phyloP scores from a whole-genome alignment of 2,888 invertebrate species.

The Melanophora roralis region DNA sequence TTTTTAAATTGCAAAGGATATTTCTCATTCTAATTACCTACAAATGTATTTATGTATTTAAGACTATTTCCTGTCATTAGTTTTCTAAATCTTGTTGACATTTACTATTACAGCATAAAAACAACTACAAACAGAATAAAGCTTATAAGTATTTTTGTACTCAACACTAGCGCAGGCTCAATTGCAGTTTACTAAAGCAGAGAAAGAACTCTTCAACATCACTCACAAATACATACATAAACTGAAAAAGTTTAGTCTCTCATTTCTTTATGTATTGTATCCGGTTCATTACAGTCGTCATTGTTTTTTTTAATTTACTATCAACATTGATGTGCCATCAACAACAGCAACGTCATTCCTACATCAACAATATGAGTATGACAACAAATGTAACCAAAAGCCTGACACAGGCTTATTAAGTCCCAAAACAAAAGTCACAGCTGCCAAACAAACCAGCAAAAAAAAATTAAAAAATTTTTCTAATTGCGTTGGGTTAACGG shows the following conservation, averaged over 20 bases:
- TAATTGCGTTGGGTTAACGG: background rate
- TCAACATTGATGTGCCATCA: slow-evolving; percentile 33
- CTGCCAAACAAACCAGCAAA: too few relatives aligned
- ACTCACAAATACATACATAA: too few relatives aligned
- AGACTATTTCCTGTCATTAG: slow-evolving; percentile 20
- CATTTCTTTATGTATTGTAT: background rate
- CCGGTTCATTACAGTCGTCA: slow-evolving; percentile 1
- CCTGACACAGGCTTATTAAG: background rate
- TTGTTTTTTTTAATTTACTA: background rate
- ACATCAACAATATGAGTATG: background rate
- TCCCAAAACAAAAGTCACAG: background rate
- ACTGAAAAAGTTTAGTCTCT: background rate
- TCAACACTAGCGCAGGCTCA: background rate
- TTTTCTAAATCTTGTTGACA: background rate
- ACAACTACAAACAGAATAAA: background rate
- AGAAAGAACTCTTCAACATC: background rate
- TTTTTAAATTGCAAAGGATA: too few relatives aligned
- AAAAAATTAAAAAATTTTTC: background rate
- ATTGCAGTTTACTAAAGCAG: too few relatives aligned
- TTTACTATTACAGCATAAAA: background rate
- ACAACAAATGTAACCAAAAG: background rate
- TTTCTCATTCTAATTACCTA: too few relatives aligned
- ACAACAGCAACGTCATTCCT: slow-evolving; percentile 26
- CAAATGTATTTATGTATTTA: background rate
- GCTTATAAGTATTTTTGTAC: background rate